Evolutionary conservation across 2,888 invertebrate species (phyloP).

Genomic region (Alcis repandata): DNA sequence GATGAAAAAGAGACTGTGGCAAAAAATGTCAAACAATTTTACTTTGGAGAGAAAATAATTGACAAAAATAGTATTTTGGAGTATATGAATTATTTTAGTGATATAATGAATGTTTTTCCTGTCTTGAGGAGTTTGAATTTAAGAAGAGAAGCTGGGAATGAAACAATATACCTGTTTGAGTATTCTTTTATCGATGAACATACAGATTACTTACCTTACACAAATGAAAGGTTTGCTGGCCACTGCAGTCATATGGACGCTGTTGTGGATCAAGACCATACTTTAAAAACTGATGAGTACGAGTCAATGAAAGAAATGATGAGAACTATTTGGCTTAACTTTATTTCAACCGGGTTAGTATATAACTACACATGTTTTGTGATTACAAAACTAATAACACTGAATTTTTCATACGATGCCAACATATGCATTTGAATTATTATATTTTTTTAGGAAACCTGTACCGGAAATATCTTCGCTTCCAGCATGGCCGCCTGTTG

Average conservation of each 20-base stretch:
- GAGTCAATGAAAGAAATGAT: not conserved
- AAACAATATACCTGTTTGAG: conserved; percentile 45
- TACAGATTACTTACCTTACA: conserved; percentile 10
- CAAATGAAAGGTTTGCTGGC: conserved; percentile 19
- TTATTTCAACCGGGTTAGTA: conserved; percentile 24
- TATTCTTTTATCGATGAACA: conserved; percentile 23
- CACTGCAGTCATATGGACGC: conserved; percentile 13
- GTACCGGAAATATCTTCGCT: conserved; percentile 4
- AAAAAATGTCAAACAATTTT: conserved; percentile 37
- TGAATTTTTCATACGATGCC: not conserved
- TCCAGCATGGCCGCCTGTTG: conserved; percentile 13
- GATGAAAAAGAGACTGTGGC: conserved; percentile 44
- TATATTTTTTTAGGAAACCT: conserved; percentile 12
- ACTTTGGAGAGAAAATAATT: conserved; percentile 28
- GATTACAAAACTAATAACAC: not conserved
- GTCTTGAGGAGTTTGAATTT: conserved; percentile 15
- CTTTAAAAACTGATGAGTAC: conserved; percentile 5
- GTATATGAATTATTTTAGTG: conserved; percentile 24
- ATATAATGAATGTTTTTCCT: conserved; percentile 16
- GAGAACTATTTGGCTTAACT: conserved; percentile 6
- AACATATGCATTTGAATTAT: not conserved
- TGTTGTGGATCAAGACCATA: conserved; percentile 14
- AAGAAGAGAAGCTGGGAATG: conserved; percentile 13
- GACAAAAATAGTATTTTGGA: conserved; percentile 18
- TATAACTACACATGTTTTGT: too few relatives aligned